Evolutionary conservation across 1,140 invertebrate genomes (phyloP), one percentile per base, ranked within the genome.

Genomic region (Bombus waltoni): DNA sequence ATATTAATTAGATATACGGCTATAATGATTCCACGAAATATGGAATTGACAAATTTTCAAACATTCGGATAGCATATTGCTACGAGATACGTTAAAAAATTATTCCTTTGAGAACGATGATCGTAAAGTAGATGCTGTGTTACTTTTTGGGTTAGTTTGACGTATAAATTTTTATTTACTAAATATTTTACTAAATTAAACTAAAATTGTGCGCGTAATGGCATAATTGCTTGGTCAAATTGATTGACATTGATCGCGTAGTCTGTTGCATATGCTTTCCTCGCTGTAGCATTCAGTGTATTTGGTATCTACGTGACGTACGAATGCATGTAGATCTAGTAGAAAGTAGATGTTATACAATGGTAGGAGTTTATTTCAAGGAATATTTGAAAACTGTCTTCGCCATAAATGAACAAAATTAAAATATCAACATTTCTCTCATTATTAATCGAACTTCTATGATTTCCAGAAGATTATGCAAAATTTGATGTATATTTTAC

Each of bases 181-280:
- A 32, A 32, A 32, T 32, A 32, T 32, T 32, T 32, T 32, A 32
- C 32, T 32, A 32, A 32, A 32, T 32, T 59, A 5, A 32, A 72
- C 1, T 32, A 22, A 6, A 22, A 40, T 32, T 15, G 18, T 13
- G 40, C 44, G 28, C 35, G 13, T 25, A 32, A 28, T 32, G 62
- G 62, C 78, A 22, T 40, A 53, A 53, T 8, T 68, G 53, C 79
- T 47, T 47, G 18, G 32, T 11, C 22, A 25, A 18, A 80, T 72
- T 79, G 66, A 72, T 85, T 79, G 76, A 62, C 83, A 32, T 85
- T 80, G 78, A 85, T 53, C 71, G 76, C 25, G 44, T 11, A n/a
- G 59, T 53, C 47, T 53, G 47, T 53, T 53, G 47, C 47, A 53
- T 8, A 53, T 53, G 42, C 71, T 65, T 72, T 44, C n/a, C 65